Percentiles rank a stretch among this genome's conserved stretches.
phyloP scores from a whole-genome alignment of 2,113 vertebrate species.

The Xiphophorus couchianus region DNA sequence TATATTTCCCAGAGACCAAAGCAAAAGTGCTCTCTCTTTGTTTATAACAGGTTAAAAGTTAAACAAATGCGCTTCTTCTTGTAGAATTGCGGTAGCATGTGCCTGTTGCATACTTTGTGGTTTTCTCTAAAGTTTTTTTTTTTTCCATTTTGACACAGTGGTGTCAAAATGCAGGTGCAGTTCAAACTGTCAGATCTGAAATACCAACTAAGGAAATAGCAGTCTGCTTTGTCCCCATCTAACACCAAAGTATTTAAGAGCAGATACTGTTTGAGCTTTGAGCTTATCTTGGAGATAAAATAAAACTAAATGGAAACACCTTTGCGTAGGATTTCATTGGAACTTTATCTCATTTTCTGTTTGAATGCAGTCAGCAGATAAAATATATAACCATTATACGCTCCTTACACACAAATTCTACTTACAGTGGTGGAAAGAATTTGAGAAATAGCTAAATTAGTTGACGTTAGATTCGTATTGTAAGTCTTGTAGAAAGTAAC shows the following conservation, averaged over 20 bases:
- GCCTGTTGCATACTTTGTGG: conserved; percentile 33
- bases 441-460: conserved; percentile 1
- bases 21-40: not conserved
- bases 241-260: conserved; percentile 41
- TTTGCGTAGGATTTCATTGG: conserved; percentile 31
- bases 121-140: conserved; percentile 42
- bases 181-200: conserved; percentile 66
- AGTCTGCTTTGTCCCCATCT: conserved; percentile 59
- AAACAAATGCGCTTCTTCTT: not conserved
- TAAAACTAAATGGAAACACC: conserved; percentile 58
- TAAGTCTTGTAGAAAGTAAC: not conserved
- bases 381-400: not conserved
- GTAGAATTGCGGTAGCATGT: conserved; percentile 30
- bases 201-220: conserved; percentile 68
- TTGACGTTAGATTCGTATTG: not conserved
- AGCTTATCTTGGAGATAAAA: conserved; percentile 66
- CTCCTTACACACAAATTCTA: not conserved
- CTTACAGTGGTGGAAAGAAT: not conserved
- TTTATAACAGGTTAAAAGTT: conserved; percentile 15
- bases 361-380: conserved; percentile 9
- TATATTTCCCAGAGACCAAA: not conserved
- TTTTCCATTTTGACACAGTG: conserved; percentile 52
- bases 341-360: conserved; percentile 18
- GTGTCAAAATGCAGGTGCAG: conserved; percentile 69
- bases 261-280: conserved; percentile 27